Evolutionary conservation across 2,797 vertebrate genomes (phyloP).

Genomic region (Chaetophractus vellerosus): DNA sequence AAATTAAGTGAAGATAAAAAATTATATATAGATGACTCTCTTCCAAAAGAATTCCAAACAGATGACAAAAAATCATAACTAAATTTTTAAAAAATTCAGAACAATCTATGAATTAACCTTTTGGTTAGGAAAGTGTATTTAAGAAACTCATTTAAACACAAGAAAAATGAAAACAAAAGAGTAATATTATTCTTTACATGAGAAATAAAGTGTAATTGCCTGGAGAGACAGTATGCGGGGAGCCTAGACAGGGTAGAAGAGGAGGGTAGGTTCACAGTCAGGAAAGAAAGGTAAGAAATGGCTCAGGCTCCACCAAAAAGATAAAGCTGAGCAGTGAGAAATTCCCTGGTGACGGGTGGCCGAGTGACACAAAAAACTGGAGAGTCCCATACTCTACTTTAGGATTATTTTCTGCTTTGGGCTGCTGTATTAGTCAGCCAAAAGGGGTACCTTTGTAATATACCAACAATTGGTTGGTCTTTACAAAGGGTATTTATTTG

Average conservation of each 20-base stretch:
- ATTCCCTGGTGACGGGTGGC: neutral
- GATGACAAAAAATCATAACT: neutral
- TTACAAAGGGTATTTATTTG: no score
- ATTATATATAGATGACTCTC: neutral
- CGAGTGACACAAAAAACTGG: neutral
- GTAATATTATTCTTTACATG: fast-evolving
- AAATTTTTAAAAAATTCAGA: neutral
- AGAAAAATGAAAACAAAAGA: neutral
- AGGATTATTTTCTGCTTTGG: neutral
- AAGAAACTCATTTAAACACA: neutral
- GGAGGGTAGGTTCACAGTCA: fast-evolving
- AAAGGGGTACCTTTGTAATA: no score
- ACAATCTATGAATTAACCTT: neutral
- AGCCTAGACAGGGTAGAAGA: neutral
- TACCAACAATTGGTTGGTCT: no score
- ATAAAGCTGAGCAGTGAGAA: neutral
- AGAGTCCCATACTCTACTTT: neutral
- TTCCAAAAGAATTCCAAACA: neutral
- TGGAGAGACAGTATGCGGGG: neutral
- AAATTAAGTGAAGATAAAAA: no score
- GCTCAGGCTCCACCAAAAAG: neutral
- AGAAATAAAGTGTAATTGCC: neutral
- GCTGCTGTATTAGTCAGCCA: no score
- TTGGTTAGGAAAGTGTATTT: neutral
- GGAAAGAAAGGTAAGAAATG: neutral